These are phyloP conservation scores for Rhingia campestris DNA, from an alignment of 2,888 invertebrate species.

Conservation along the genomic window DNA sequence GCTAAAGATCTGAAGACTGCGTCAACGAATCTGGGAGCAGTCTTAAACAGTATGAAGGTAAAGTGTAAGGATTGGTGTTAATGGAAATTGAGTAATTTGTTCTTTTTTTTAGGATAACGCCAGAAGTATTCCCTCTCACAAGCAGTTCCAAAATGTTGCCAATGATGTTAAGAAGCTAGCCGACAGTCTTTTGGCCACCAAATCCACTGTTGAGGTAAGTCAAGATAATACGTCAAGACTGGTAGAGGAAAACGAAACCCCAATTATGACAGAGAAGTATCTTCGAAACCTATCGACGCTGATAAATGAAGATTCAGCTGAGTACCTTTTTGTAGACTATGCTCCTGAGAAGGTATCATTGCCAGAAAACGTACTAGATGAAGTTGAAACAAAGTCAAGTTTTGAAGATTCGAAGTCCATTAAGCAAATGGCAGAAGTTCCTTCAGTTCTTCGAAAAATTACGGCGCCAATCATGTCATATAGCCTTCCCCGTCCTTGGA, in stretches of 20 bases:
- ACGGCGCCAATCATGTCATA: background rate
- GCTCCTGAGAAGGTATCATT: too few relatives aligned
- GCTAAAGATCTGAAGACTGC: conserved; percentile 77
- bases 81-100: background rate
- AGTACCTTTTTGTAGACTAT: too few relatives aligned
- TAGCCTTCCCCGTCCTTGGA: conserved; percentile 24
- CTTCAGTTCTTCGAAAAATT: conserved; percentile 75
- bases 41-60: conserved; percentile 78
- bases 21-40: conserved; percentile 78
- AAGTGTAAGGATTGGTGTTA: background rate
- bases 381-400: background rate
- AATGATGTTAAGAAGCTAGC: conserved; percentile 80
- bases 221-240: background rate
- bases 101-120: conserved; percentile 76
- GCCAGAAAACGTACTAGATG: background rate
- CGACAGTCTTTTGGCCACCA: conserved; percentile 78
- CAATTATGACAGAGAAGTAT: background rate
- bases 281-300: too few relatives aligned
- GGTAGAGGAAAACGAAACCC: background rate
- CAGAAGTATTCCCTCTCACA: conserved; percentile 78
- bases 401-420: conserved; percentile 1
- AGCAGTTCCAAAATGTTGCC: conserved; percentile 79
- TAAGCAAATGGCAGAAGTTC: conserved; percentile 76
- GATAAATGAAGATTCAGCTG: too few relatives aligned
- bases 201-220: conserved; percentile 73